Conservation (phyloP, 1,140 invertebrate genomes). For the Drosophila ogumai region DNA sequence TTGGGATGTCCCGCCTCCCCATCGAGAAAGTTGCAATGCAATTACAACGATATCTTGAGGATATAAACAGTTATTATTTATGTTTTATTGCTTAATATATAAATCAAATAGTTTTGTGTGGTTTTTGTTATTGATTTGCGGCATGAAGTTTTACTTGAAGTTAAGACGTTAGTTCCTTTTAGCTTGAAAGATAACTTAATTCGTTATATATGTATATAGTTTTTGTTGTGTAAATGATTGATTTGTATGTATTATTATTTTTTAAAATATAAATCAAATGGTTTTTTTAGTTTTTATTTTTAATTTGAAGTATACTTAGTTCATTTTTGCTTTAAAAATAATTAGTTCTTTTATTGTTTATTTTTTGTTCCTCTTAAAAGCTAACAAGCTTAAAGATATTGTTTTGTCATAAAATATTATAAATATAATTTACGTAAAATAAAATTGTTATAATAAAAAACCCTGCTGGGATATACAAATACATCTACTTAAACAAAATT, state of each 20-base stretch:
- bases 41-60: conserved; percentile 9
- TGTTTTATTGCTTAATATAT: not conserved
- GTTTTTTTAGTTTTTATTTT: too few relatives aligned
- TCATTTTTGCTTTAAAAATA: too few relatives aligned
- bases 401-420: not conserved
- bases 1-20: conserved; percentile 9
- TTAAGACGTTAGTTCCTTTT: not conserved
- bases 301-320: too few relatives aligned
- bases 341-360: too few relatives aligned
- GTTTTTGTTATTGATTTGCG: not conserved
- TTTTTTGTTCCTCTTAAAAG: too few relatives aligned
- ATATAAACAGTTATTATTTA: not conserved
- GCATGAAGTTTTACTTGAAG: not conserved
- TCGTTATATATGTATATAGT: not conserved
- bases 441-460: too few relatives aligned
- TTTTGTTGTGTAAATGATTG: too few relatives aligned
- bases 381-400: not conserved
- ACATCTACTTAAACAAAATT: not conserved
- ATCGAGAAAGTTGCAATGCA: conserved; percentile 32
- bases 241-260: too few relatives aligned
- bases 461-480: not conserved
- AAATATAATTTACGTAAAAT: too few relatives aligned
- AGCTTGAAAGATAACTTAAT: not conserved
- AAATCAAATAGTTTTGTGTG: not conserved
- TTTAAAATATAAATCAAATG: too few relatives aligned